Evolutionary conservation across 35 echinoderm and acorn worm genomes (phyloP).

Genomic region (Strongylocentrotus purpuratus): DNA sequence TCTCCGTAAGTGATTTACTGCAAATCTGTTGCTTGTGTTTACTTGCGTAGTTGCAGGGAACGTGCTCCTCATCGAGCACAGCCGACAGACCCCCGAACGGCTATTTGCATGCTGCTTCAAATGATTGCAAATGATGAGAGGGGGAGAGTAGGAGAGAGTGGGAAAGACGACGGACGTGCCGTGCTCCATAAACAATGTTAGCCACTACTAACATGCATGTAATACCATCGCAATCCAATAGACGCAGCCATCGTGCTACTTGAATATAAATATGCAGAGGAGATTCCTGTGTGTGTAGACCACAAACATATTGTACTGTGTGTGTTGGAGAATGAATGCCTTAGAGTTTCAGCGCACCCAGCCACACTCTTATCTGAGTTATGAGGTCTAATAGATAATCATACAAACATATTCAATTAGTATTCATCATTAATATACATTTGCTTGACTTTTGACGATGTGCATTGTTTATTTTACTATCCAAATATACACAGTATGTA

Average conservation of each 20-base stretch:
- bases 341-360: not conserved
- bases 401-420: not conserved
- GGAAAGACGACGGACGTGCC: not conserved
- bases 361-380: too few relatives aligned
- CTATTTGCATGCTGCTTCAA: not conserved
- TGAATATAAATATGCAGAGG: not conserved
- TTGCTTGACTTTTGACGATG: not conserved
- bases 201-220: not conserved
- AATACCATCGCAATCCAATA: not conserved
- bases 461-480: not conserved
- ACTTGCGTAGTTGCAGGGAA: not conserved
- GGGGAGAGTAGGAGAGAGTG: not conserved
- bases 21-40: not conserved
- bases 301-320: not conserved
- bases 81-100: not conserved
- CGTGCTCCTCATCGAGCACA: not conserved
- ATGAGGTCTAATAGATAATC: not conserved
- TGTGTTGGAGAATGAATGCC: conserved; percentile 15
- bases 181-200: conserved; percentile 11
- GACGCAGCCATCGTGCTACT: not conserved
- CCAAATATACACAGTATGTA: not conserved
- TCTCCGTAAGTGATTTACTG: conserved; percentile 8
- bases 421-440: not conserved
- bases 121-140: not conserved
- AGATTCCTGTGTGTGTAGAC: not conserved